Base-by-base conservation (phyloP, 2,888 invertebrate genomes). In the Aromia moschata region DNA sequence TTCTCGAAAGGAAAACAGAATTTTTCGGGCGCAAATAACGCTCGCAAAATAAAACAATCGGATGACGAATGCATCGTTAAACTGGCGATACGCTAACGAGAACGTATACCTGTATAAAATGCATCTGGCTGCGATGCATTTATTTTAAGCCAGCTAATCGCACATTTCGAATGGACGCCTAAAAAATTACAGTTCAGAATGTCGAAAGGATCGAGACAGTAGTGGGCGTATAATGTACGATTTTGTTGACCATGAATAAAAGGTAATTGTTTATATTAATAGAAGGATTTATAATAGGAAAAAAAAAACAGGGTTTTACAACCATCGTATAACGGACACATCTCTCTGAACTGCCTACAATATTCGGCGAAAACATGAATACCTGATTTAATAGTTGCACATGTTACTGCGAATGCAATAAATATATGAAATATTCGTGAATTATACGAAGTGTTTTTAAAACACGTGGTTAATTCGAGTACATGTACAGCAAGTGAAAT, bases 191-290 rank as follows among this genome's bases (percentile, higher is more conserved):
- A 37, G 49, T 49, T 37, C 49, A 49, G 37, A 20, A 49, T 49
- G 37, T 49, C 49, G 40, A 38, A 11, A 41, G 30, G 41, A 38
- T 41, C 41, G 40, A n/a, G n/a, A 10, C 18, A 12, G 16, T 25
- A 20, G 62, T 59, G 30, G 59, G 62, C 11, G 56, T 57, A 41
- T 62, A 62, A 62, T 47, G 45, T 62, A 59, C 45, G 40, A 54
- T 30, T 49, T 56, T 49, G 46, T 51, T 60, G 58, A 55, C 58
- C 63, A 56, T 56, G 58, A 60, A 54, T 45, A 60, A 54, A 45
- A 51, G 44, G 33, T 52, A 20, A 52, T 41, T 52, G 30, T 40
- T 52, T 52, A 41, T 52, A 52, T 52, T 31, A 52, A 31, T 41
- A 31, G 52, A 52, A 52, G 31, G 52, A 30, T 31, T 52, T 41